These are phyloP conservation scores for Drosophila mercatorum DNA, from an alignment of 2,888 invertebrate genomes.

Conservation along the genomic window DNA sequence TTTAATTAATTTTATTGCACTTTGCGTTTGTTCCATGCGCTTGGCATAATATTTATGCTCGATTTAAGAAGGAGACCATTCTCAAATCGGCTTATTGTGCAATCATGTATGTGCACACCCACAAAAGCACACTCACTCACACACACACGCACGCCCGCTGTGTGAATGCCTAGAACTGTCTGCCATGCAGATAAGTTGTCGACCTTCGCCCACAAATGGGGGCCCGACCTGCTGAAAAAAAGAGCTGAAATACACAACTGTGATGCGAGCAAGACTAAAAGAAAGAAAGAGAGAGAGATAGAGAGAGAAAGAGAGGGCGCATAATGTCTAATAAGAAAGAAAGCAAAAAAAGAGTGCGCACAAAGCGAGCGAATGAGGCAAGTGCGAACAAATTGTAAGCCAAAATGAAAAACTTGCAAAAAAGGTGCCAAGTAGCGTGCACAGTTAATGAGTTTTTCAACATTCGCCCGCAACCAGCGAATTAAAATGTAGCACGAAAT, in stretches of 20 bases:
- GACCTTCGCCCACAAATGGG: conserved; percentile 76
- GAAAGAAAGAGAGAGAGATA: background rate
- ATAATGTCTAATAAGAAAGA: conserved; percentile 16
- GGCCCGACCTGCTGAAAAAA: conserved; percentile 12
- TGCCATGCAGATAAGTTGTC: conserved; percentile 70
- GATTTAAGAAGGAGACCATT: conserved; percentile 51
- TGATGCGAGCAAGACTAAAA: background rate
- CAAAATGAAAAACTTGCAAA: conserved; percentile 32
- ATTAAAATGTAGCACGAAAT: conserved; percentile 78
- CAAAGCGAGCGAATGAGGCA: conserved; percentile 49
- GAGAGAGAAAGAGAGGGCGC: background rate
- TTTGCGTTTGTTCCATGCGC: conserved; percentile 35
- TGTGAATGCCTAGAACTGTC: conserved; percentile 57
- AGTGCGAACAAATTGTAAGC: conserved; percentile 58
- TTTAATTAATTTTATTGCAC: conserved; percentile 40
- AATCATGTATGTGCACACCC: conserved; percentile 69
- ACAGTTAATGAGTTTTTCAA: conserved; percentile 79
- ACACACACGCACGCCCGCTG: no score
- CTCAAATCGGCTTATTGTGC: conserved; percentile 71
- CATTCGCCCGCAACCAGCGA: conserved; percentile 40
- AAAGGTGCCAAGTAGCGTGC: conserved; percentile 81
- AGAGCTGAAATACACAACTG: conserved; percentile 5
- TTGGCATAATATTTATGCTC: conserved; percentile 67
- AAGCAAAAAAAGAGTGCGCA: conserved; percentile 30
- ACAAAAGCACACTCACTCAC: conserved; percentile 28